These are phyloP conservation scores for Synanthedon andrenaeformis DNA, from an alignment of 2,888 invertebrate species.

Conservation along the genomic window DNA sequence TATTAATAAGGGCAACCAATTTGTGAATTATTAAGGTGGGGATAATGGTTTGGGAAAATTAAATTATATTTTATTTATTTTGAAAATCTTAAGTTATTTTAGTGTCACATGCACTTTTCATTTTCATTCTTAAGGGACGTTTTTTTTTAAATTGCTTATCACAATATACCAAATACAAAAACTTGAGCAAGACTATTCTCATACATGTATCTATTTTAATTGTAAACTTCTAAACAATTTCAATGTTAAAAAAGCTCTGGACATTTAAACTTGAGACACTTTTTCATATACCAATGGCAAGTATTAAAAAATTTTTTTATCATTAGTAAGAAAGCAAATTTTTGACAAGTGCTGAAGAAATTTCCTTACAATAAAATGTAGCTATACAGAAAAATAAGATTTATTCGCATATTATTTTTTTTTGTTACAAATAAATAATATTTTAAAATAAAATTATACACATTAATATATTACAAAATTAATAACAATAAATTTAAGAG, in stretches of 20 bases:
- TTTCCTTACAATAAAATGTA: conserved; percentile 22
- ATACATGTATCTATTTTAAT: conserved; percentile 7
- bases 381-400: conserved; percentile 37
- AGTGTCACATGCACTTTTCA: not conserved
- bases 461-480: conserved; percentile 36
- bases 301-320: conserved; percentile 22
- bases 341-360: conserved; percentile 28
- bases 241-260: too few relatives aligned
- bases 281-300: conserved; percentile 54
- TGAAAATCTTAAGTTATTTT: too few relatives aligned
- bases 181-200: conserved; percentile 38
- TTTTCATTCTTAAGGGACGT: not conserved
- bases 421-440: conserved; percentile 45
- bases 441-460: conserved; percentile 37
- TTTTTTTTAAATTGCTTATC: conserved; percentile 24
- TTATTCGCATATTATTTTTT: conserved; percentile 15
- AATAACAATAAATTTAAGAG: conserved; percentile 29
- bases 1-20: too few relatives aligned
- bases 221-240: too few relatives aligned
- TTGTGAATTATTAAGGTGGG: too few relatives aligned
- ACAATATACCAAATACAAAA: conserved; percentile 25
- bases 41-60: too few relatives aligned
- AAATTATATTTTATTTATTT: too few relatives aligned
- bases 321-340: conserved; percentile 3
- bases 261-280: too few relatives aligned